A percentile compares a stretch with the other conserved stretches of the same genome.
Evolutionary conservation across 2,797 vertebrate genomes (phyloP).

Genomic region (Denticeps clupeoides): DNA sequence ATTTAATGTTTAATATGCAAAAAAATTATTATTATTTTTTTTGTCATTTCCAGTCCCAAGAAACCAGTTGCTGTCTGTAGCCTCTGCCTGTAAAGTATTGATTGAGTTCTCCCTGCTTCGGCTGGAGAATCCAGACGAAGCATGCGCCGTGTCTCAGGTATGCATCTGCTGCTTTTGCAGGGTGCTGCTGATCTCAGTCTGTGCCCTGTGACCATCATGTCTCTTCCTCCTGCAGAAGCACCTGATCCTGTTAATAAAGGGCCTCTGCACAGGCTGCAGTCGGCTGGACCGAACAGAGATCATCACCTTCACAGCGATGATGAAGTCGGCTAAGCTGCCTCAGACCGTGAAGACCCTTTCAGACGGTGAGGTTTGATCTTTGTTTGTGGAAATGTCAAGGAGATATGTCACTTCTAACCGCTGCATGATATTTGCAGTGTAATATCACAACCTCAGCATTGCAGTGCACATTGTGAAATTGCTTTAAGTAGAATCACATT

Average conservation of each 20-base stretch:
- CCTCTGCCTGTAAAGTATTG: constrained; percentile 93
- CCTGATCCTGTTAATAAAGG: constrained; percentile 96
- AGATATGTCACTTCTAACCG: background rate
- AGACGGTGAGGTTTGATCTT: constrained; percentile 65
- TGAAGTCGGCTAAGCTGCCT: constrained; percentile 97
- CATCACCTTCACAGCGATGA: constrained; percentile 98
- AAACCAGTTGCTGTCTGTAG: constrained; percentile 90
- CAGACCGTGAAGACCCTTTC: constrained; percentile 97
- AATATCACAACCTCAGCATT: too few relatives aligned
- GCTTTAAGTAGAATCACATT: too few relatives aligned
- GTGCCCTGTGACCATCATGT: too few relatives aligned
- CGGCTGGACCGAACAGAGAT: constrained; percentile 95
- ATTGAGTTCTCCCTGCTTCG: constrained; percentile 93
- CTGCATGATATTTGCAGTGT: too few relatives aligned
- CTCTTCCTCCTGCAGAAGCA: constrained; percentile 69
- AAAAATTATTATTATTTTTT: background rate
- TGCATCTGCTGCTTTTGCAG: constrained; percentile 37
- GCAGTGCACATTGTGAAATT: too few relatives aligned
- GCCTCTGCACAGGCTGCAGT: constrained; percentile 93
- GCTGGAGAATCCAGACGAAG: constrained; percentile 94
- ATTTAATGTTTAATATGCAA: background rate
- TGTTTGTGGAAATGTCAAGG: background rate
- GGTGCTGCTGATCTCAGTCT: too few relatives aligned
- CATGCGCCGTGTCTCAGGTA: constrained; percentile 98
- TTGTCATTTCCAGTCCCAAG: constrained; percentile 77